A percentile compares a stretch with the other conserved stretches of the same genome.
Evolutionary conservation across 2,797 vertebrate species (phyloP).

Genomic region (Onychomys arenicola): DNA sequence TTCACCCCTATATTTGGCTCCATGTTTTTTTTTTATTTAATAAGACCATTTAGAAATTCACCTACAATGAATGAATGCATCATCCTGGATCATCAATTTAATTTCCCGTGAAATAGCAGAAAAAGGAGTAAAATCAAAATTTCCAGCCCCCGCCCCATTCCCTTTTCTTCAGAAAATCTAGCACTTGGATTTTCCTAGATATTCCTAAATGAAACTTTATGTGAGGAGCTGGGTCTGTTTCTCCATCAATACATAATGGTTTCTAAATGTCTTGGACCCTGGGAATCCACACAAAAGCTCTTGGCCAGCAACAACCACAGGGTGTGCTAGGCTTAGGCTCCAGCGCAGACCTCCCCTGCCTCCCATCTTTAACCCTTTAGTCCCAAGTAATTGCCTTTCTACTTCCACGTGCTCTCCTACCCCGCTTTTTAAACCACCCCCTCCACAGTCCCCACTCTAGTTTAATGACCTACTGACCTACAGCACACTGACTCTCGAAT

Average conservation of each 20-base stretch:
- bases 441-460: neutral
- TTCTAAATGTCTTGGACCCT: neutral
- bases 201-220: neutral
- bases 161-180: neutral
- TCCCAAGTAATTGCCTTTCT: neutral
- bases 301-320: neutral
- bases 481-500: neutral
- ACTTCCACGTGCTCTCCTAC: neutral
- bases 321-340: neutral
- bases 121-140: slow-evolving; percentile 29
- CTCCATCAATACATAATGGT: neutral
- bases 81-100: neutral
- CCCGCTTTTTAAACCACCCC: neutral
- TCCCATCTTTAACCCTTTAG: neutral
- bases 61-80: neutral
- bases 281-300: neutral
- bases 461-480: neutral
- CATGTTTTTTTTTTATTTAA: too few species aligned
- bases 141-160: neutral
- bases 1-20: too few species aligned
- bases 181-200: neutral
- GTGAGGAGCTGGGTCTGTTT: neutral
- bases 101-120: neutral
- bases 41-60: too few species aligned
- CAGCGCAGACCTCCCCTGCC: too few species aligned